These are phyloP conservation scores for Hedychridium roseum DNA, from an alignment of 2,888 invertebrate genomes.

Conservation along the genomic window DNA sequence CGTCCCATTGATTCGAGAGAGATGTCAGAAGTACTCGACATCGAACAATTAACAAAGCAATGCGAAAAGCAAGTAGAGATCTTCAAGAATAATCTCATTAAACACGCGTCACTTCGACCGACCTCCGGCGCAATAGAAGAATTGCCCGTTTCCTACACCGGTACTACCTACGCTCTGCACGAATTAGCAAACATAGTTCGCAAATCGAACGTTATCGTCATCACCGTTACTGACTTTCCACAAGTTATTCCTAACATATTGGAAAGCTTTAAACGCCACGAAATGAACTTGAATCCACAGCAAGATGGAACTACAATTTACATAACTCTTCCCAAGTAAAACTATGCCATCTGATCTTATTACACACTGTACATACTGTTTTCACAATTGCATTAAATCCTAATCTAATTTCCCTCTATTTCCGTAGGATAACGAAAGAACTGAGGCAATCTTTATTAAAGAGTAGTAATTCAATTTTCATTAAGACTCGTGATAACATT, in stretches of 20 bases:
- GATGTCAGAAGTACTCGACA: constrained; percentile 75
- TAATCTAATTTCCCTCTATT: constrained; percentile 17
- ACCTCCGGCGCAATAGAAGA: constrained; percentile 84
- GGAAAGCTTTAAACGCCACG: constrained; percentile 83
- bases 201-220: constrained; percentile 85
- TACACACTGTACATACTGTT: constrained; percentile 26
- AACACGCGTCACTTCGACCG: constrained; percentile 82
- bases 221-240: constrained; percentile 86
- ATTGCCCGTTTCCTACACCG: constrained; percentile 78
- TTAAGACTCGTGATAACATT: constrained; percentile 80
- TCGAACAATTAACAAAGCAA: constrained; percentile 73
- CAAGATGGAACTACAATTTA: constrained; percentile 92
- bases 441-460: constrained; percentile 88
- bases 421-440: constrained; percentile 83
- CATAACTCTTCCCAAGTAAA: constrained; percentile 88
- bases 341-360: too few species aligned
- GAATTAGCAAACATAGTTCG: constrained; percentile 88
- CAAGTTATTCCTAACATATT: constrained; percentile 84
- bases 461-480: constrained; percentile 83
- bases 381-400: constrained; percentile 4
- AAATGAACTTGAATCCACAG: constrained; percentile 92
- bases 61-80: constrained; percentile 74
- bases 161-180: constrained; percentile 82
- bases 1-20: constrained; percentile 76
- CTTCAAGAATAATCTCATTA: constrained; percentile 81